A percentile compares a stretch with the other conserved stretches of the same genome.
Evolutionary conservation across 2,113 vertebrate species (phyloP).

Genomic region (Neolamprologus toae): DNA sequence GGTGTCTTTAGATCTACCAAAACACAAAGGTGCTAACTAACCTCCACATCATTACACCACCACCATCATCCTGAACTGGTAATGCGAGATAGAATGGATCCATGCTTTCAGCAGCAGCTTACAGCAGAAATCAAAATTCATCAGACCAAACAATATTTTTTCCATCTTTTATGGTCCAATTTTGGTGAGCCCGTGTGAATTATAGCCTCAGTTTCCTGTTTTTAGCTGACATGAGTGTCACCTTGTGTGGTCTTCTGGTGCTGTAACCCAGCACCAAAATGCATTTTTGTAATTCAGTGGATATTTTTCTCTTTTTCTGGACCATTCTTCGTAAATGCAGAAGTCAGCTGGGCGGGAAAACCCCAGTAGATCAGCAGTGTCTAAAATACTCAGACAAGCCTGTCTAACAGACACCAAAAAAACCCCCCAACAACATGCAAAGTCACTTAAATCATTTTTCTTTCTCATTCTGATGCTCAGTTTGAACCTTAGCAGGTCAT

Average conservation of each 20-base stretch:
- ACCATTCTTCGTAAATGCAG: neutral
- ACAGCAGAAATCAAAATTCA: neutral
- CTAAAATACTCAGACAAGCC: neutral
- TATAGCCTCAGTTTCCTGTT: neutral
- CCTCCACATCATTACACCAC: neutral
- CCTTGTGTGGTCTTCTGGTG: neutral
- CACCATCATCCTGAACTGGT: neutral
- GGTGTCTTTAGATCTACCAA: neutral
- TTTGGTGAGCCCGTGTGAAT: neutral
- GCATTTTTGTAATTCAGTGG: neutral
- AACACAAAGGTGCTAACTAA: neutral
- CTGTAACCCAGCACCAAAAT: neutral
- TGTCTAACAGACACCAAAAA: neutral
- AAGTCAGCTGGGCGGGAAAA: neutral
- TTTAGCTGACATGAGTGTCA: neutral
- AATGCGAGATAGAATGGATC: neutral
- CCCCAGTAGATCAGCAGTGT: neutral
- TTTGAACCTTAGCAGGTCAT: neutral
- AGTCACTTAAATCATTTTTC: neutral
- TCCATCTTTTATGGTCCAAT: neutral
- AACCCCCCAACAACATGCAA: fast-evolving
- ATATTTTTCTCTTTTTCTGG: neutral
- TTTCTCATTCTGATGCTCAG: neutral
- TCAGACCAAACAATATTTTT: neutral
- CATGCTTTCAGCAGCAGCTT: neutral